Percentiles rank a stretch among this genome's conserved stretches.
These are phyloP conservation scores for Phoxinus dragarum DNA, from an alignment of 2,797 vertebrate species.

Conservation along the genomic window DNA sequence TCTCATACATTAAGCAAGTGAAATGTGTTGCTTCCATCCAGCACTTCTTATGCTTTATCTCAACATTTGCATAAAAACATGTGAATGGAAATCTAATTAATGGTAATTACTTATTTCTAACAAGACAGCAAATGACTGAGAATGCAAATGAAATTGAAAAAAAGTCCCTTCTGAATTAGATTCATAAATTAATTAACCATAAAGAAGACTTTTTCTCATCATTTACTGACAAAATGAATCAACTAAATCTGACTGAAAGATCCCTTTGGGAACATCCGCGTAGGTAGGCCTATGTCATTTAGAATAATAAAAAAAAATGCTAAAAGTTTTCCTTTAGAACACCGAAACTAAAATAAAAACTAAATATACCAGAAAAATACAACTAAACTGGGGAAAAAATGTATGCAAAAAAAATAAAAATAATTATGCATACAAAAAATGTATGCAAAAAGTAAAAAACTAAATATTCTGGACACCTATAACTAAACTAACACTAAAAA, in stretches of 20 bases:
- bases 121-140: not conserved
- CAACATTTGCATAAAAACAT: conserved; percentile 12
- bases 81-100: not conserved
- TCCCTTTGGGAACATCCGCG: not conserved
- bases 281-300: not conserved
- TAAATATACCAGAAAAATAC: not conserved
- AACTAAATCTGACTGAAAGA: not conserved
- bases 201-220: not conserved
- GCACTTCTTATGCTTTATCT: not conserved
- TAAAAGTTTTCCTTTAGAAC: not conserved
- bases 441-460: not conserved
- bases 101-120: not conserved
- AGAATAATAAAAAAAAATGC: not conserved
- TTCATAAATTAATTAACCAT: not conserved
- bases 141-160: not conserved
- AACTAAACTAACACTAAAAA: not conserved
- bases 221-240: not conserved
- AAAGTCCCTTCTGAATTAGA: conserved; percentile 1
- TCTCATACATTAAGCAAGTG: not conserved
- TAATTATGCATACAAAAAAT: too few relatives aligned
- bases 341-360: not conserved
- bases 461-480: too few relatives aligned
- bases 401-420: too few relatives aligned
- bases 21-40: not conserved
- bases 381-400: not conserved